Percentiles rank a stretch among this genome's conserved stretches.
Conservation (phyloP, 2,113 vertebrate genomes). For the Arvicanthis niloticus region DNA sequence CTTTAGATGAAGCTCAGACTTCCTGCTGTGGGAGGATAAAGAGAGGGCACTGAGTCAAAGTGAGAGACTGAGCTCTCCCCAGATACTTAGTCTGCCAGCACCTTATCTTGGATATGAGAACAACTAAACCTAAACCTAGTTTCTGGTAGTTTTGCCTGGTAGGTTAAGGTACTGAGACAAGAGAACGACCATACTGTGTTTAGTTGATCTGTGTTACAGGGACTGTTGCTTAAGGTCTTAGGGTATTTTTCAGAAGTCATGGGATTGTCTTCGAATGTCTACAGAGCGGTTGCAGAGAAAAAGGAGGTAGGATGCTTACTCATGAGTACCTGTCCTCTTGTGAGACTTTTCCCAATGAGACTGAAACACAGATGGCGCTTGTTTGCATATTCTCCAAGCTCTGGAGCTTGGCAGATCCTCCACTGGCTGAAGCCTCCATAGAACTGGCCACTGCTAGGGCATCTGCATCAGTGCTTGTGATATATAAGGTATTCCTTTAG, state of each 20-base stretch:
- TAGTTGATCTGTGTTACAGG: neutral
- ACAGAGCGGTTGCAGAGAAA: neutral
- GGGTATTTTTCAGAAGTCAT: neutral
- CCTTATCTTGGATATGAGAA: neutral
- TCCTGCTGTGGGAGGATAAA: neutral
- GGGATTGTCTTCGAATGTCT: neutral
- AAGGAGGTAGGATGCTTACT: neutral
- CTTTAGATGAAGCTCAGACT: neutral
- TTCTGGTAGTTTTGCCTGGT: neutral
- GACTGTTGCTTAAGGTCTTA: neutral
- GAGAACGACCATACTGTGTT: neutral
- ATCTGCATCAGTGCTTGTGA: neutral
- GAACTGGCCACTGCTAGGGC: neutral
- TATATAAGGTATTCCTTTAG: neutral
- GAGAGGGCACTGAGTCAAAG: neutral
- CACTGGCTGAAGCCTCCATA: fast-evolving
- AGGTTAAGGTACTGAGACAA: neutral
- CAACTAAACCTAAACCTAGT: neutral
- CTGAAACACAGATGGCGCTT: neutral
- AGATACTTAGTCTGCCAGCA: neutral
- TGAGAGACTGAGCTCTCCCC: neutral
- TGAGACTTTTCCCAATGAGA: neutral
- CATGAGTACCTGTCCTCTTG: neutral
- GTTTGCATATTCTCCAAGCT: neutral
- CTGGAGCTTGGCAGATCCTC: neutral